phyloP scores from a whole-genome alignment of 2,888 invertebrate species.

The Minunthozetes semirufus region DNA sequence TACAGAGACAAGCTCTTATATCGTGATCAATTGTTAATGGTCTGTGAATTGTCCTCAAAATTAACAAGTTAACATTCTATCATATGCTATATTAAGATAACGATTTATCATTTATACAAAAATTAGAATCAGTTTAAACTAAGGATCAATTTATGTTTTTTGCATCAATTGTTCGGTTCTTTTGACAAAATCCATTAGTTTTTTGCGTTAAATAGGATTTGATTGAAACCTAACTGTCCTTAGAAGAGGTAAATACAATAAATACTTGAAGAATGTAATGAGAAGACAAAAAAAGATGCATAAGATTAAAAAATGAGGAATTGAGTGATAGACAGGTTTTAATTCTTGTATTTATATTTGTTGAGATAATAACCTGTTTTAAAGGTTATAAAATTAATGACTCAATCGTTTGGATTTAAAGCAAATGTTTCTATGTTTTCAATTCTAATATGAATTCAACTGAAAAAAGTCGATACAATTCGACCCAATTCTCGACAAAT shows the following conservation, averaged over 20 bases:
- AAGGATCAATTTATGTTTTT: too few species aligned
- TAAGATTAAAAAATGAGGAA: not conserved
- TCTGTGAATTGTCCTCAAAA: not conserved
- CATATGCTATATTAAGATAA: too few species aligned
- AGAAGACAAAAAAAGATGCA: too few species aligned
- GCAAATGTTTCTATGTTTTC: not conserved
- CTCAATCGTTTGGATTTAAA: not conserved
- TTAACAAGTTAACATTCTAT: not conserved
- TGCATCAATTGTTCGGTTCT: too few species aligned
- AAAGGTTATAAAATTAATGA: not conserved
- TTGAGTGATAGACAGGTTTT: not conserved
- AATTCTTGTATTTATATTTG: not conserved
- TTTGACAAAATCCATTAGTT: too few species aligned
- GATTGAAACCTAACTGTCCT: too few species aligned
- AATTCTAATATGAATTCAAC: not conserved
- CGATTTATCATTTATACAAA: too few species aligned
- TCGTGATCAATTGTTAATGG: too few species aligned
- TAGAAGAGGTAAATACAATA: too few species aligned
- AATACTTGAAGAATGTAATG: too few species aligned
- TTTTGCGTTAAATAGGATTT: too few species aligned
- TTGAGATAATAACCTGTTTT: not conserved
- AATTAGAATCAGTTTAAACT: not conserved
- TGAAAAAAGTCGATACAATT: not conserved
- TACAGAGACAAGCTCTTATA: too few species aligned
- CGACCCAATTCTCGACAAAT: not conserved